Percentiles rank a stretch among this genome's conserved stretches.
phyloP scores from a whole-genome alignment of 2,888 invertebrate genomes.

The Tridacna gigas region DNA sequence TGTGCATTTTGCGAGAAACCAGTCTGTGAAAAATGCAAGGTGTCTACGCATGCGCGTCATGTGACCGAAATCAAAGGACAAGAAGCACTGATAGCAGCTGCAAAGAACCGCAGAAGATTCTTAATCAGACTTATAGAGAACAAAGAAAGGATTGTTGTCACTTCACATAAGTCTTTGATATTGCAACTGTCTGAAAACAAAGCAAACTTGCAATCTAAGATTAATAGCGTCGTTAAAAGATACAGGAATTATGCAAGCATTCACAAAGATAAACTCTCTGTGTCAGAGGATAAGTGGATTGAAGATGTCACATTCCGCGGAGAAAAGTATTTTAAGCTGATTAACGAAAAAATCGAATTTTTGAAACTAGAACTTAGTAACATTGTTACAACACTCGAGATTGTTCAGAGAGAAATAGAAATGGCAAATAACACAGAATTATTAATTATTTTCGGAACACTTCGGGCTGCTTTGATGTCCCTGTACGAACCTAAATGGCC shows the following conservation, averaged over 20 bases:
- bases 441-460: conserved; percentile 36
- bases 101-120: conserved; percentile 36
- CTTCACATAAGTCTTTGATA: conserved; percentile 26
- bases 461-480: conserved; percentile 46
- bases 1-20: conserved; percentile 58
- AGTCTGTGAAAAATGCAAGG: conserved; percentile 53
- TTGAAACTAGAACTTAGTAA: conserved; percentile 35
- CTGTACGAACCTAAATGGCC: conserved; percentile 53
- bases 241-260: conserved; percentile 37
- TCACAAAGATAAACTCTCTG: conserved; percentile 41
- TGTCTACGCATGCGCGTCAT: conserved; percentile 55
- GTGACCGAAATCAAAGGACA: conserved; percentile 49
- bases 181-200: conserved; percentile 42
- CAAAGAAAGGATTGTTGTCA: conserved; percentile 29
- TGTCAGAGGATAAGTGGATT: conserved; percentile 47
- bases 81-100: conserved; percentile 36
- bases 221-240: conserved; percentile 21
- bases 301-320: conserved; percentile 24
- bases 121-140: conserved; percentile 35
- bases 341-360: conserved; percentile 55
- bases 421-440: conserved; percentile 44
- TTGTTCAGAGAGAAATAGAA: conserved; percentile 35
- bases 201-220: conserved; percentile 33
- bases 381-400: conserved; percentile 5
- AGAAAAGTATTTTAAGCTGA: conserved; percentile 26